Base-by-base conservation (phyloP, 2,797 vertebrate species). In the Karalla daura region DNA sequence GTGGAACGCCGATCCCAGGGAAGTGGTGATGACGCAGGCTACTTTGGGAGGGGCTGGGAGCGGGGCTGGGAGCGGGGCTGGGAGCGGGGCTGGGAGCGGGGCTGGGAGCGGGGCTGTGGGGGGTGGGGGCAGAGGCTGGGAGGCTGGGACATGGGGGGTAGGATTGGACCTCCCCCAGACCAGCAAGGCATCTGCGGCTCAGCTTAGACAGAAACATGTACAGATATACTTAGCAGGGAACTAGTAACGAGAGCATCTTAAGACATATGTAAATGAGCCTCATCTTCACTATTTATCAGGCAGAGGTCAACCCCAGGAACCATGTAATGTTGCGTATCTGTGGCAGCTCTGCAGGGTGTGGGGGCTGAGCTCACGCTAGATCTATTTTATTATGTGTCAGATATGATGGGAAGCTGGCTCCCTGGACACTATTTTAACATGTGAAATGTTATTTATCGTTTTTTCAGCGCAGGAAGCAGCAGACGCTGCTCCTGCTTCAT, bases 371-470 rank as follows among this genome's bases (percentile, higher is more conserved):
- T 67, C 62, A 76, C 50, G 60, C 64, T 58, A 77, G 49, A 80
- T 75, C 56, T 75, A 75, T 78, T 87, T 84, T 79, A 66, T 76
- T 78, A 78, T 70, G 60, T 78, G 37, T 85, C 76, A n/a, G 23
- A 93, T 81, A 89, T 88, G 24, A 74, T 55, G 83, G 86, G 86
- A 84, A 87, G 83, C 86, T 88, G 83, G 86, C 83, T 86, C 83
- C 83, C 83, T 68, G 86, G 88, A 92, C 76, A 70, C 54, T 94
- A 91, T 90, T 89, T 90, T 93, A 83, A 91, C 93, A 33, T 82
- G 93, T 95, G 88, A 96, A 91, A 95, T 96, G 95, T 96, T 98
- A 96, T 97, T 98, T 97, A 96, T 96, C 95, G 93, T 74, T 66
- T 81, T 74, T 64, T 80, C 58, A 50, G 13, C 37, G n/a, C n/a